Evolutionary conservation across 2,113 vertebrate species (phyloP).

Genomic region (Leptosomus discolor): DNA sequence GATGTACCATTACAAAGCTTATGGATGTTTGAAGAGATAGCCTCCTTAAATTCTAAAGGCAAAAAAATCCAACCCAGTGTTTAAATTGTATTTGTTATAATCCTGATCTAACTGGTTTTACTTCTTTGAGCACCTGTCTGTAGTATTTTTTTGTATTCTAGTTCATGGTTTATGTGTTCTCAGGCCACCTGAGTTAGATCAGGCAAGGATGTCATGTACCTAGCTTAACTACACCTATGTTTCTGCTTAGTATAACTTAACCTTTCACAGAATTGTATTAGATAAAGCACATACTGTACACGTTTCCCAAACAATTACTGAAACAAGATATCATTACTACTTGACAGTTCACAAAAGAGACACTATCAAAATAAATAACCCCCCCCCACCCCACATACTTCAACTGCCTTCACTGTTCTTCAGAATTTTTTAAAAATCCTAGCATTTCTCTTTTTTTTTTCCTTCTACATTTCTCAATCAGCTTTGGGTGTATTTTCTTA

Average conservation of each 20-base stretch:
- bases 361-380: background rate
- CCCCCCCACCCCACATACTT: background rate
- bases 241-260: background rate
- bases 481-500: background rate
- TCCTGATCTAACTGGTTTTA: background rate
- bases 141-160: background rate
- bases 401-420: background rate
- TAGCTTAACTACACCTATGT: background rate
- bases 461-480: background rate
- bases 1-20: background rate
- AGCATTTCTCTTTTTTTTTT: background rate
- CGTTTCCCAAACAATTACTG: background rate
- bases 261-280: background rate
- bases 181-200: background rate
- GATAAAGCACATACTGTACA: background rate
- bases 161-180: background rate
- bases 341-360: background rate
- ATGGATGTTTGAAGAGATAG: background rate
- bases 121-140: background rate
- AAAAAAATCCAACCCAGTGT: fast-evolving
- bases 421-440: background rate
- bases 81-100: background rate
- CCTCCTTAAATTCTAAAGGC: no score
- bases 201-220: background rate
- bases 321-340: background rate